Conservation (phyloP, 2,113 vertebrate genomes). For the Dissostichus mawsoni region DNA sequence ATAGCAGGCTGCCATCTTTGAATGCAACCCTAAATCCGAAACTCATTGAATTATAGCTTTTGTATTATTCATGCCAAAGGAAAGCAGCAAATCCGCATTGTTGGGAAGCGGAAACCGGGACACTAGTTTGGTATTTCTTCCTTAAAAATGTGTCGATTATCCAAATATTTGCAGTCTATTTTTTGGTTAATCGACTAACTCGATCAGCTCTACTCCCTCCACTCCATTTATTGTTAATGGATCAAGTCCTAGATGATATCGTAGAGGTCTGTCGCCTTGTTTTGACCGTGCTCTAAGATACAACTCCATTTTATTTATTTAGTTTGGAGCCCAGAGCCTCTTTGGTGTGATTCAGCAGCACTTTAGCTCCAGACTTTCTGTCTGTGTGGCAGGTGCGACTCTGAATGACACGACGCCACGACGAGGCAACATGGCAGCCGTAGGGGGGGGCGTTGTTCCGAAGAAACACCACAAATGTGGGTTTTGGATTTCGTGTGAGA, state of each 20-base stretch:
- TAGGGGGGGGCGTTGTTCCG: not conserved
- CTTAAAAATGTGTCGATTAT: too few relatives aligned
- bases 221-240: not conserved
- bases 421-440: slow-evolving; percentile 62
- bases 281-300: not conserved
- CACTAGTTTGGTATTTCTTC: not conserved
- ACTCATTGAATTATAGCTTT: too few relatives aligned
- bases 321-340: not conserved
- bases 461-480: not conserved
- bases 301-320: not conserved
- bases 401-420: slow-evolving; percentile 36
- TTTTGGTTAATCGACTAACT: too few relatives aligned
- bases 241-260: not conserved
- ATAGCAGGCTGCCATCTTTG: too few relatives aligned
- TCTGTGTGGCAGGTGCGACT: slow-evolving; percentile 64
- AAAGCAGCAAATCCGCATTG: too few relatives aligned
- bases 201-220: too few relatives aligned
- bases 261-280: not conserved
- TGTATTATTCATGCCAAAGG: too few relatives aligned
- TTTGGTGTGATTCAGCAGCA: slow-evolving; percentile 33
- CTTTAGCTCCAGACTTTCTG: slow-evolving; percentile 32
- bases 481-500: slow-evolving; percentile 19
- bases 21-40: too few relatives aligned
- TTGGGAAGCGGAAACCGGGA: not conserved
- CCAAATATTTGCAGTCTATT: too few relatives aligned